Base-by-base conservation (phyloP, 2,888 invertebrate species). In the Sesia apiformis region DNA sequence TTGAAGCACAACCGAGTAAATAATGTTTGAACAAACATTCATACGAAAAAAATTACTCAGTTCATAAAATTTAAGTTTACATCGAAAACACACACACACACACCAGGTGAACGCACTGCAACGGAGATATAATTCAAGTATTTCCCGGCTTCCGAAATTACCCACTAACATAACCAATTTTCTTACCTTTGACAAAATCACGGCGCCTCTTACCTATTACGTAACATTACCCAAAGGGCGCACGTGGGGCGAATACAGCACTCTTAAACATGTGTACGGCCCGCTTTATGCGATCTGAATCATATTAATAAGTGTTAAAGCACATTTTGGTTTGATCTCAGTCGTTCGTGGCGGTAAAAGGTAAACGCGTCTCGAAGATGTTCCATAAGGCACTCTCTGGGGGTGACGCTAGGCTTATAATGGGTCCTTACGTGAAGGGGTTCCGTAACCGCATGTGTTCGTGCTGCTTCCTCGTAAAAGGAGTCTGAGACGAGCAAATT, bases 181-280 rank as follows among this genome's bases (percentile, higher is more conserved):
- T 86, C 82, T 85, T 88, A 88, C 88, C 88, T 89, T 88, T 89
- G 87, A 88, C 86, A 84, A 84, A 89, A 89, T 88, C 87, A 82
- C 81, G 74, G 67, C 70, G 66, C 72, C 76, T 75, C 78, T 74
- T 76, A 78, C 83, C 81, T 84, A 85, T 86, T 87, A 87, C 82
- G 81, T 82, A 82, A 88, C 88, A 86, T 88, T 82, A 84, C 88
- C 86, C 87, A 80, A 78, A 86, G 85, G 88, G 81, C 85, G 74
- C 66, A 85, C 84, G 86, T 81, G 79, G 69, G 65, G 66, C 67
- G 86, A 83, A 87, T 86, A 84, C 74, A 63, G 63, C 63, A 61
- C 64, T 60, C 60, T 66, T 60, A 65, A 74, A 72, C 76, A 76
- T 70, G 69, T 74, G 67, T 69, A 62, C 53, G 54, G 60, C 61